Evolutionary conservation across 2,888 invertebrate species (phyloP).

Genomic region (Thereva unica): DNA sequence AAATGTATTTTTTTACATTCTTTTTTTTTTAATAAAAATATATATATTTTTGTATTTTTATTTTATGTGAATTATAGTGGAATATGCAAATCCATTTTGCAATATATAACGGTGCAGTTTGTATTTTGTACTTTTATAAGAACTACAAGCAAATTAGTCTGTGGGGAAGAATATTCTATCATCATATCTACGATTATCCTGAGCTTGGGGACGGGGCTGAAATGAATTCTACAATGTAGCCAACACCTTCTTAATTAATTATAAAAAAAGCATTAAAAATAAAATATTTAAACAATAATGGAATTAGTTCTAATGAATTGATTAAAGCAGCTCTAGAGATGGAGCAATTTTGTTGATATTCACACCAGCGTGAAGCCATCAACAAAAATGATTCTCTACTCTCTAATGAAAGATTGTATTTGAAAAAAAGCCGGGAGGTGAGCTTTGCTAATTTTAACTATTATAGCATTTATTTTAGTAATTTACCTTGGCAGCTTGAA

Average conservation of each 20-base stretch:
- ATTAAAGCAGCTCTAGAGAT: not conserved
- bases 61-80: constrained; percentile 4
- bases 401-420: too few species aligned
- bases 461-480: not conserved
- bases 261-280: not conserved
- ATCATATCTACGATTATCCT: constrained; percentile 33
- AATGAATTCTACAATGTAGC: constrained; percentile 39
- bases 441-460: constrained; percentile 5
- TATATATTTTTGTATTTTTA: constrained; percentile 3
- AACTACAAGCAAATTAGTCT: constrained; percentile 30
- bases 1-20: constrained; percentile 11
- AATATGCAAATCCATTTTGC: constrained; percentile 18
- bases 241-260: constrained; percentile 30
- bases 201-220: constrained; percentile 37
- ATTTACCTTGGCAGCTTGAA: constrained; percentile 73
- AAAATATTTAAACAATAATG: not conserved
- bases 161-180: constrained; percentile 36
- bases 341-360: not conserved
- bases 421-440: not conserved
- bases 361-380: too few species aligned
- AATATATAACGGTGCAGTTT: not conserved
- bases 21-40: constrained; percentile 16
- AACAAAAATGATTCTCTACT: too few species aligned
- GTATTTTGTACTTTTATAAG: constrained; percentile 23
- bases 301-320: not conserved